Conservation (phyloP, 2,113 vertebrate genomes). For the Chauna torquata region DNA sequence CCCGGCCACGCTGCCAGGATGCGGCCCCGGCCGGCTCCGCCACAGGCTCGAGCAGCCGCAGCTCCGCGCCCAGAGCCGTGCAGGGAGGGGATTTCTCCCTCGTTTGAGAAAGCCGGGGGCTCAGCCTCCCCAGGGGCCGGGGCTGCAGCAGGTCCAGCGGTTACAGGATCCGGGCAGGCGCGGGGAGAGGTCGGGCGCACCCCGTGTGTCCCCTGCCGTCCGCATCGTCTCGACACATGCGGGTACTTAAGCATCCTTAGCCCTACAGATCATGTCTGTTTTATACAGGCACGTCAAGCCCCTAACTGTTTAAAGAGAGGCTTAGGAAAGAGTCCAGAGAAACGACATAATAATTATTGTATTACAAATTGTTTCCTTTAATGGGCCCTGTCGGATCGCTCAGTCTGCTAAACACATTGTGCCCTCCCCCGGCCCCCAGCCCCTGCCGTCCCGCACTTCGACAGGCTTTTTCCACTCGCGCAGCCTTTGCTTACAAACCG, state of each 20-base stretch:
- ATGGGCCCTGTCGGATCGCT: slow-evolving; percentile 51
- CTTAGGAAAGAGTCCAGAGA: slow-evolving; percentile 56
- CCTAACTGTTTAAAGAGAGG: slow-evolving; percentile 26
- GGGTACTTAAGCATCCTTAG: neutral
- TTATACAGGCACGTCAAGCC: neutral
- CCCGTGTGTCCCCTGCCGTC: rapidly evolving
- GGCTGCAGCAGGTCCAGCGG: no score
- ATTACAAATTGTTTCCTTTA: slow-evolving; percentile 70
- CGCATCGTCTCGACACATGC: rapidly evolving
- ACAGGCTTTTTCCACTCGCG: neutral
- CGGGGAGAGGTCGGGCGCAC: rapidly evolving
- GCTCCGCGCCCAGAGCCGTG: neutral
- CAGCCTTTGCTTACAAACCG: neutral
- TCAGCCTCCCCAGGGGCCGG: no score
- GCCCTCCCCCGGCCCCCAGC: neutral
- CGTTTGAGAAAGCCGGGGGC: neutral
- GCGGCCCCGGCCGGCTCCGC: no score
- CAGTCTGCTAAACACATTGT: slow-evolving; percentile 61
- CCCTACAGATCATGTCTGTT: neutral
- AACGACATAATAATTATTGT: slow-evolving; percentile 60
- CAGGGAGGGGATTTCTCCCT: neutral
- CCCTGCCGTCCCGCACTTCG: neutral
- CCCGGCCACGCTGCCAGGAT: rapidly evolving
- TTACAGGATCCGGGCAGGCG: neutral
- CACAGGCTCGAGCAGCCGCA: rapidly evolving